Conservation (phyloP, 1,140 invertebrate species). For the Chlorops oryzae region DNA sequence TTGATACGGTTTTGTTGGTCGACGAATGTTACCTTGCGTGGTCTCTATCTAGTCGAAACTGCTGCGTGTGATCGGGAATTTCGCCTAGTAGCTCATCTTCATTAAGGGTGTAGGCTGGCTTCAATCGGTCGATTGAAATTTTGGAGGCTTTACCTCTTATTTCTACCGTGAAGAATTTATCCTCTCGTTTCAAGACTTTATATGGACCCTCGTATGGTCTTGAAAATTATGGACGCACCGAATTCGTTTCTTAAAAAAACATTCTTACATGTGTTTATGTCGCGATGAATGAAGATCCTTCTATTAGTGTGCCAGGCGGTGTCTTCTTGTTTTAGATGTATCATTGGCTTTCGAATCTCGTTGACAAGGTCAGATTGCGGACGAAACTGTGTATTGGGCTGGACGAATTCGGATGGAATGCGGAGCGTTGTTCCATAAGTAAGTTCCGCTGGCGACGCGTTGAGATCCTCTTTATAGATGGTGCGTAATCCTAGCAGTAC, state of each 20-base stretch:
- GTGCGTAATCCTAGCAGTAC: too few species aligned
- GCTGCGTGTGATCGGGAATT: too few species aligned
- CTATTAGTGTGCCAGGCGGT: conserved; percentile 14
- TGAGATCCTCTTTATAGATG: too few species aligned
- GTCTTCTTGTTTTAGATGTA: neutral
- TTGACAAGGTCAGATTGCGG: conserved; percentile 17
- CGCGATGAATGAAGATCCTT: conserved; percentile 19
- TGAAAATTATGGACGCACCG: conserved; percentile 6
- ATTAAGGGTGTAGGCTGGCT: neutral
- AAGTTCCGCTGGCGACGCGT: conserved; percentile 22
- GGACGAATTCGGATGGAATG: conserved; percentile 26
- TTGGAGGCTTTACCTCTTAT: neutral
- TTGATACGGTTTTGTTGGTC: too few species aligned
- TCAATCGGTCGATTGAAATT: neutral
- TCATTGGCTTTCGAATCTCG: neutral
- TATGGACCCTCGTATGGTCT: conserved; percentile 21
- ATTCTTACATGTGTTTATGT: conserved; percentile 20
- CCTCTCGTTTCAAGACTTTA: conserved; percentile 8
- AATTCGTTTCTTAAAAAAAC: conserved; percentile 25
- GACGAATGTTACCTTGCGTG: too few species aligned
- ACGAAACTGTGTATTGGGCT: too few species aligned
- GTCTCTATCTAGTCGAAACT: too few species aligned
- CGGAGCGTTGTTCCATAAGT: conserved; percentile 23
- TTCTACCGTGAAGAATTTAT: neutral
- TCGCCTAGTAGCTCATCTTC: too few species aligned